phyloP scores from a whole-genome alignment of 2,888 invertebrate species.

The Plusia festucae region DNA sequence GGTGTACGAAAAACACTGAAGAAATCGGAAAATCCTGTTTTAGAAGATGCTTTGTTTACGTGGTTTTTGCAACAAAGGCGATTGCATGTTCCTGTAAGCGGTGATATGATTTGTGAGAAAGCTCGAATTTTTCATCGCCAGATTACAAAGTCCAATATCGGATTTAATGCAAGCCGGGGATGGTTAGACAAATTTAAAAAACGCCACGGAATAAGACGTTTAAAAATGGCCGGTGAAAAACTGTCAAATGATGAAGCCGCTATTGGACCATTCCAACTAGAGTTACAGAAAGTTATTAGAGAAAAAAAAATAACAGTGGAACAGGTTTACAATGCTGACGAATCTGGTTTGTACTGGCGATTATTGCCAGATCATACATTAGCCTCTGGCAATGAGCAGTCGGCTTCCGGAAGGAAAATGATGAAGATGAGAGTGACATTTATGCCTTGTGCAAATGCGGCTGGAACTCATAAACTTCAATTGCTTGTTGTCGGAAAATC shows the following conservation, averaged over 20 bases:
- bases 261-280: constrained; percentile 24
- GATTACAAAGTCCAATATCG: constrained; percentile 6
- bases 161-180: constrained; percentile 41
- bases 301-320: constrained; percentile 31
- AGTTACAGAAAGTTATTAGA: constrained; percentile 13
- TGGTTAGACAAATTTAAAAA: constrained; percentile 51
- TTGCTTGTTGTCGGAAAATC: constrained; percentile 58
- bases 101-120: constrained; percentile 27
- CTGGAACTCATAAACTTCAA: constrained; percentile 45
- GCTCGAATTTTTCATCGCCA: constrained; percentile 22
- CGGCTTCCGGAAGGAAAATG: constrained; percentile 49
- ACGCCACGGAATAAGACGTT: constrained; percentile 38
- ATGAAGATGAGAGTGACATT: constrained; percentile 57
- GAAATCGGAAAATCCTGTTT: constrained; percentile 29
- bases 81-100: constrained; percentile 29
- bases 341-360: constrained; percentile 48
- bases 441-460: constrained; percentile 58
- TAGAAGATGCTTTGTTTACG: constrained; percentile 31
- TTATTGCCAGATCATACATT: constrained; percentile 57
- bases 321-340: constrained; percentile 47
- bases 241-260: constrained; percentile 44
- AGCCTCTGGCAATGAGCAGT: constrained; percentile 52
- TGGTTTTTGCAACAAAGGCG: constrained; percentile 40
- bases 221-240: constrained; percentile 49
- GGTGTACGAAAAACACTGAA: constrained; percentile 17